phyloP scores from a whole-genome alignment of 2,797 vertebrate species.

The Nasua narica region DNA sequence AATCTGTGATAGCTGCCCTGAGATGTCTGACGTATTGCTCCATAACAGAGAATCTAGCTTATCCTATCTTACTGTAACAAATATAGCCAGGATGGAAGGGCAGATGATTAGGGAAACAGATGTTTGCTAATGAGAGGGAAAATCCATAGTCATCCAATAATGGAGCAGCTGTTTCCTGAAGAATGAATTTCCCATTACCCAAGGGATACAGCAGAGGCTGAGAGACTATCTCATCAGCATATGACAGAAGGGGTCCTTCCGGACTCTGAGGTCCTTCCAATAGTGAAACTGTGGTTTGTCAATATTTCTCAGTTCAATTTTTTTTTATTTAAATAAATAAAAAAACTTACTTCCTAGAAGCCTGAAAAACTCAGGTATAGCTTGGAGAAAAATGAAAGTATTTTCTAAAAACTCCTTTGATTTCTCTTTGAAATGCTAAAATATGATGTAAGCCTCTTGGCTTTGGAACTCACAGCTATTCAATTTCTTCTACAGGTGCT shows the following conservation, averaged over 20 bases:
- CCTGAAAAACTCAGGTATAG: not conserved
- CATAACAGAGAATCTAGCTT: not conserved
- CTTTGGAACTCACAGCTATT: slow-evolving; percentile 52
- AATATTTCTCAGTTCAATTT: not conserved
- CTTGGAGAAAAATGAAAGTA: slow-evolving; percentile 32
- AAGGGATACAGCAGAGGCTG: not conserved
- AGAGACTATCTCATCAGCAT: not conserved
- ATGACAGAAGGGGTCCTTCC: too few species aligned
- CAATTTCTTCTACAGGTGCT: slow-evolving; percentile 55
- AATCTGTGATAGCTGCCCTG: not conserved
- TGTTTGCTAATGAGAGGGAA: not conserved
- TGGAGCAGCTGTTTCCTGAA: not conserved
- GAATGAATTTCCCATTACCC: not conserved
- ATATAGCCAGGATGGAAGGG: not conserved
- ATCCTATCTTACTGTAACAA: not conserved
- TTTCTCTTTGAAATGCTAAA: slow-evolving; percentile 66
- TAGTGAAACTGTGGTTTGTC: not conserved
- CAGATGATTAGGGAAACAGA: not conserved
- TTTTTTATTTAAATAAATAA: slow-evolving; percentile 8
- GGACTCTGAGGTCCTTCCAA: not conserved
- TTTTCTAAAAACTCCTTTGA: slow-evolving; percentile 42
- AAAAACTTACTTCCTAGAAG: slow-evolving; percentile 30
- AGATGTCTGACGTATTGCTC: not conserved
- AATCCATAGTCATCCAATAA: not conserved
- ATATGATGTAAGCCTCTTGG: not conserved